Base-by-base conservation (phyloP, 2,888 invertebrate species). In the Pecten maximus region DNA sequence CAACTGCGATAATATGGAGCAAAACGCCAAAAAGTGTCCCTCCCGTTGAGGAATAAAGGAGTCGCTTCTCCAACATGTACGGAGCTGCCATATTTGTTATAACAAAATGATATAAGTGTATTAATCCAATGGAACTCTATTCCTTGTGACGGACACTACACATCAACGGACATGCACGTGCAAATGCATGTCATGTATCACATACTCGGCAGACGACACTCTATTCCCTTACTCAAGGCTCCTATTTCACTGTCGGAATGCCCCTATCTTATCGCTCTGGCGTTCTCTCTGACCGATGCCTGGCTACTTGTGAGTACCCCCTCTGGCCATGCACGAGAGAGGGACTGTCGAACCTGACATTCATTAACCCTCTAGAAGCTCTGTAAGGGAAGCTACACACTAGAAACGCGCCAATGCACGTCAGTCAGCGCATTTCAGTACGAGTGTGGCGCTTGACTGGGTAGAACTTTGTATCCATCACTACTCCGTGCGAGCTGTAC, bases 1-100 rank as follows among this genome's bases (percentile, higher is more conserved):
- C 92, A 23, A 94, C 92, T 12, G 94, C 94, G 8, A 94, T 93
- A 88, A 94, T 92, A 89, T 94, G 93, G 87, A 94, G 91, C 39
- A 94, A 87, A 89, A 92, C 93, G 35, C 93, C 94, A 8, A 94
- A 87, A 44, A 94, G 88, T 15, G 94, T 94, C 12, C 93, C 90
- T 28, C 91, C 94, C 4, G 94, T 94, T 88, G 93, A 93, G 19
- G 93, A 93, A 40, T 93, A 86, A 40, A 94, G 89, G 28, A 94
- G 90, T 19, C 91, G 91, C 60, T 91, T 93, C 60, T 94, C 94
- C 89, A 92, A 91, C 40, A 91, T 48, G 15, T 91, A 40, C 23
- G 89, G 89, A 54, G 90, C 91, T 40, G 91, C 92, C 91, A 91
- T 91, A 19, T 87, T 91, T 74, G 74, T 74, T 35, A 74, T 35